phyloP scores from a whole-genome alignment of 2,888 invertebrate species.

The Drosophila putrida region DNA sequence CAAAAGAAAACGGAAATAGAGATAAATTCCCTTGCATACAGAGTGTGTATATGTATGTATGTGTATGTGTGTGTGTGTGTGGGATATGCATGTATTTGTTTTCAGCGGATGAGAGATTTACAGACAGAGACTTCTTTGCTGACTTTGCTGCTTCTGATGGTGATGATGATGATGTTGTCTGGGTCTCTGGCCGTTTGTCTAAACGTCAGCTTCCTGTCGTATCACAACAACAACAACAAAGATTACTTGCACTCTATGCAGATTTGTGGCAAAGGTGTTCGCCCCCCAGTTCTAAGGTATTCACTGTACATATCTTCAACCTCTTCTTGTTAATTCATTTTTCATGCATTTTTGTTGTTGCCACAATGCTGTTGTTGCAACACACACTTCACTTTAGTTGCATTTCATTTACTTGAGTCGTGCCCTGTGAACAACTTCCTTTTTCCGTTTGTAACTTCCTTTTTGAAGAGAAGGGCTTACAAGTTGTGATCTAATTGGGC shows the following conservation, averaged over 20 bases:
- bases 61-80: constrained; percentile 24
- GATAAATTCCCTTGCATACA: constrained; percentile 67
- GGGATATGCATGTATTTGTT: constrained; percentile 25
- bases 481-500: constrained; percentile 51
- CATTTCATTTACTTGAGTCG: constrained; percentile 17
- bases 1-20: constrained; percentile 81
- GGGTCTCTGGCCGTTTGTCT: constrained; percentile 70
- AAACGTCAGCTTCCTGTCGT: constrained; percentile 74
- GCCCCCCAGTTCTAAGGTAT: constrained; percentile 23
- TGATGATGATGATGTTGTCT: constrained; percentile 50
- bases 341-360: constrained; percentile 12
- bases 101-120: constrained; percentile 78
- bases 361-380: constrained; percentile 14
- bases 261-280: constrained; percentile 58
- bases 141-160: constrained; percentile 14
- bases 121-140: constrained; percentile 51
- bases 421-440: constrained; percentile 66
- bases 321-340: constrained; percentile 24
- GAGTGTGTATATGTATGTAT: constrained; percentile 24
- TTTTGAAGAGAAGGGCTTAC: constrained; percentile 38
- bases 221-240: constrained; percentile 24
- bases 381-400: constrained; percentile 23
- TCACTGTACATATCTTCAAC: background rate
- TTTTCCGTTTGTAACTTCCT: constrained; percentile 67
- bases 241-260: constrained; percentile 77